phyloP scores from a whole-genome alignment of 2,113 vertebrate species.

The Pluvialis apricaria region DNA sequence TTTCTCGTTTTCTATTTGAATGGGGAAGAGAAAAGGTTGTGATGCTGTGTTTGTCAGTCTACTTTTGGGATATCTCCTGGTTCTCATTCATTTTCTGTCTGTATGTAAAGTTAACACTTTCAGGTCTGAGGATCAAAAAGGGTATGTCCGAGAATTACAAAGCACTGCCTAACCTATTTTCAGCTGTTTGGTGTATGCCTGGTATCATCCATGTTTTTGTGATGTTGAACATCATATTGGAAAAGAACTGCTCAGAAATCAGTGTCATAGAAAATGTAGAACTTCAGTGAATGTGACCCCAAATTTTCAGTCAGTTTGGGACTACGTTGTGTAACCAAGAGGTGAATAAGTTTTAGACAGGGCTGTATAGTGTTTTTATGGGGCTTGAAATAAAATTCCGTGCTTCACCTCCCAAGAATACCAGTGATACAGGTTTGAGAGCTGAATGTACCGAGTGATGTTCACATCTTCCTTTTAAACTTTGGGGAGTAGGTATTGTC shows the following conservation, averaged over 20 bases:
- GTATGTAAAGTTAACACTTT: background rate
- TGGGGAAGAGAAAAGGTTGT: background rate
- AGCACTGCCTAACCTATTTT: background rate
- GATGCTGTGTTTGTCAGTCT: background rate
- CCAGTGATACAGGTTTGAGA: background rate
- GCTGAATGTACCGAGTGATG: background rate
- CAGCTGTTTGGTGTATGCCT: background rate
- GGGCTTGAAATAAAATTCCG: background rate
- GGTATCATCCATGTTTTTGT: background rate
- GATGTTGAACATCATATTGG: background rate
- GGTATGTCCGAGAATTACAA: background rate
- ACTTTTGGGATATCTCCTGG: background rate
- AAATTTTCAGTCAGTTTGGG: background rate
- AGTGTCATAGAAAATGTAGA: background rate
- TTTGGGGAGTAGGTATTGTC: background rate
- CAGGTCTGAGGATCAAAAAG: background rate
- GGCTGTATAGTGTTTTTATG: background rate
- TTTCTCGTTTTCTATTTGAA: background rate
- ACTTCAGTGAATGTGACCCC: background rate
- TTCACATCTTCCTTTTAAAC: background rate
- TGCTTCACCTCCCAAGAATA: background rate
- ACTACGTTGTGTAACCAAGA: background rate
- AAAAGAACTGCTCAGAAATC: background rate
- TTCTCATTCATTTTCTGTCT: background rate
- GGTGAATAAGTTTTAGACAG: background rate